A percentile compares a stretch with the other conserved stretches of the same genome.
phyloP scores from a whole-genome alignment of 1,140 invertebrate genomes.

The Dinothrombium tinctorium region DNA sequence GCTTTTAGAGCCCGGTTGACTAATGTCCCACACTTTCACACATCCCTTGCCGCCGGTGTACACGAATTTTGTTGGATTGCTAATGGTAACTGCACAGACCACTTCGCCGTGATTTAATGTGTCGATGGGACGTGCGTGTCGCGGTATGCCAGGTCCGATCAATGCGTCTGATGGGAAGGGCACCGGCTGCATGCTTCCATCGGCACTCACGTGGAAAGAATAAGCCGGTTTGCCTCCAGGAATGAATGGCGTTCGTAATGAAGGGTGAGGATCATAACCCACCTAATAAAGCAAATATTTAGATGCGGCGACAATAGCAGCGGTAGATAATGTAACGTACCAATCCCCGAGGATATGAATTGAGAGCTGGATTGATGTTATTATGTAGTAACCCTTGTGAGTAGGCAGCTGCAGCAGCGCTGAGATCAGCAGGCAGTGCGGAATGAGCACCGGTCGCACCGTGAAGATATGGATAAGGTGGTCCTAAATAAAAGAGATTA shows the following conservation, averaged over 20 bases:
- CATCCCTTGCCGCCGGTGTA: conserved; percentile 93
- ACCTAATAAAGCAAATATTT: conserved; percentile 13
- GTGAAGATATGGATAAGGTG: conserved; percentile 15
- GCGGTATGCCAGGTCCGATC: conserved; percentile 50
- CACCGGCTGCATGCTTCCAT: conserved; percentile 59
- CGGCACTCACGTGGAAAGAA: conserved; percentile 70
- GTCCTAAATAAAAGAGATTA: conserved; percentile 11
- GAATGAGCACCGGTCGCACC: conserved; percentile 12
- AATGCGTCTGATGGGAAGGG: conserved; percentile 82
- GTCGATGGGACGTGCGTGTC: conserved; percentile 66
- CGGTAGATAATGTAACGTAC: conserved; percentile 14
- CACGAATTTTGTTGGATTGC: conserved; percentile 68
- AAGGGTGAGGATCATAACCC: conserved; percentile 46
- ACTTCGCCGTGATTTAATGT: conserved; percentile 84
- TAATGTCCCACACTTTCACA: conserved; percentile 71
- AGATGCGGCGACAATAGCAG: not conserved
- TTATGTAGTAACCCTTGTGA: conserved; percentile 19
- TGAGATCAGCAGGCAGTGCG: conserved; percentile 16
- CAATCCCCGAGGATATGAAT: conserved; percentile 19
- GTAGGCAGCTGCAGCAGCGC: conserved; percentile 16
- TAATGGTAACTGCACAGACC: conserved; percentile 64
- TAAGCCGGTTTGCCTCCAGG: conserved; percentile 31
- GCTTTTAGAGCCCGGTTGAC: conserved; percentile 48
- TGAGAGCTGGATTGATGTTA: conserved; percentile 21
- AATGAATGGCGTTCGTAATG: conserved; percentile 43